Conservation (phyloP, 2,113 vertebrate genomes). For the Corynorhinus townsendii region DNA sequence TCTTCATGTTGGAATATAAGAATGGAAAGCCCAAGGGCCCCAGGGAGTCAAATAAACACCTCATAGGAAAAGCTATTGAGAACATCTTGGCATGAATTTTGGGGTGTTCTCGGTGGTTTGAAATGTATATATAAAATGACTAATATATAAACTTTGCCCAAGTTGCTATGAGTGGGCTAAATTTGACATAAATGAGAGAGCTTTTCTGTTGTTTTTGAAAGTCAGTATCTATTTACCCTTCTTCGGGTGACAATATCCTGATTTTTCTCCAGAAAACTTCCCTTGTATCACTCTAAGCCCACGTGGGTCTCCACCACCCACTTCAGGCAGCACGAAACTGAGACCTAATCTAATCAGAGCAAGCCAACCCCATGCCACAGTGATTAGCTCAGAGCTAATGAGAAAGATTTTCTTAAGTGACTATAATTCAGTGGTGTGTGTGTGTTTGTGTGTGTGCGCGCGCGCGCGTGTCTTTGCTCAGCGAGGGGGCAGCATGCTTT, state of each 20-base stretch:
- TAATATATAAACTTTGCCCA: neutral
- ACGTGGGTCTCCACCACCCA: neutral
- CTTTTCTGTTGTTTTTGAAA: neutral
- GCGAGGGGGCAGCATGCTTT: neutral
- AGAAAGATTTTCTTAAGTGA: neutral
- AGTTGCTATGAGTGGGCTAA: neutral
- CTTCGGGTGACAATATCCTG: neutral
- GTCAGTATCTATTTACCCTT: neutral
- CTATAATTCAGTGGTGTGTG: neutral
- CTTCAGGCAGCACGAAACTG: neutral
- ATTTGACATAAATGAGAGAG: neutral
- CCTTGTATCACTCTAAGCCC: neutral
- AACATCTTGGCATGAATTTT: neutral
- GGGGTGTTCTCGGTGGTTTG: neutral
- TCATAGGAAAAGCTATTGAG: constrained; percentile 5
- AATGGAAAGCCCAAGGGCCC: neutral
- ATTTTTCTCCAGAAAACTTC: neutral
- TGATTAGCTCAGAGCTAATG: neutral
- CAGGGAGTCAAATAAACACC: neutral
- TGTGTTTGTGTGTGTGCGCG: neutral
- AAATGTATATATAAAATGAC: neutral
- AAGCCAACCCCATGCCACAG: rapidly evolving
- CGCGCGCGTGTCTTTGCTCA: neutral
- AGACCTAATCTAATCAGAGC: neutral
- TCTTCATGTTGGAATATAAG: neutral